phyloP scores from a whole-genome alignment of 2,888 invertebrate genomes.

The Sthenelais limicola region DNA sequence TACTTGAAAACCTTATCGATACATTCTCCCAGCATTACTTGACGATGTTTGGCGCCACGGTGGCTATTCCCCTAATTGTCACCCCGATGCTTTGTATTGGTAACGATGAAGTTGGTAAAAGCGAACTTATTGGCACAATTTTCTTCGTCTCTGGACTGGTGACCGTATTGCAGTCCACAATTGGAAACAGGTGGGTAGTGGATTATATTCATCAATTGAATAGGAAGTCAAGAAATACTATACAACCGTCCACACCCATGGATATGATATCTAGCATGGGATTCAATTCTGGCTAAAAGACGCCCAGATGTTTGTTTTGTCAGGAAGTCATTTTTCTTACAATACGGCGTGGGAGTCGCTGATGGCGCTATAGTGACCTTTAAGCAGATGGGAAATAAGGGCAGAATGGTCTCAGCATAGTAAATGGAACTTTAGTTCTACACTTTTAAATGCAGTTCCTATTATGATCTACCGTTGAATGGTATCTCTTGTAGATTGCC shows the following conservation, averaged over 20 bases:
- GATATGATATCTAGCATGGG: no score
- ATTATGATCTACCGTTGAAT: not conserved
- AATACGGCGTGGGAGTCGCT: no score
- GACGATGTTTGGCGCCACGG: conserved; percentile 86
- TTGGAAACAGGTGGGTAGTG: conserved; percentile 71
- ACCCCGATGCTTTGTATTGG: conserved; percentile 86
- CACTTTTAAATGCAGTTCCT: no score
- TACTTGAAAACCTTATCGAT: not conserved
- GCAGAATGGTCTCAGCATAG: not conserved
- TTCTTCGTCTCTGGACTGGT: conserved; percentile 71
- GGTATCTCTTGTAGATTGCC: conserved; percentile 56
- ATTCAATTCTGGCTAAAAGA: no score
- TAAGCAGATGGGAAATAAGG: not conserved
- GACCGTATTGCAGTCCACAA: conserved; percentile 68
- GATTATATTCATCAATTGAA: no score
- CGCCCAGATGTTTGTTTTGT: no score
- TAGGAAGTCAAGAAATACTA: no score
- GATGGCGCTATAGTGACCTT: no score
- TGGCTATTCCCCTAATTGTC: conserved; percentile 86
- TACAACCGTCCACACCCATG: no score
- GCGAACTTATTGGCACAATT: conserved; percentile 68
- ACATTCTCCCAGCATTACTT: conserved; percentile 61
- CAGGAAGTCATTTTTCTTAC: no score
- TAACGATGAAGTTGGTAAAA: conserved; percentile 62
- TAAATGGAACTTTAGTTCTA: no score